These are phyloP conservation scores for Cyclura pinguis DNA, from an alignment of 2,797 vertebrate genomes.

Conservation along the genomic window DNA sequence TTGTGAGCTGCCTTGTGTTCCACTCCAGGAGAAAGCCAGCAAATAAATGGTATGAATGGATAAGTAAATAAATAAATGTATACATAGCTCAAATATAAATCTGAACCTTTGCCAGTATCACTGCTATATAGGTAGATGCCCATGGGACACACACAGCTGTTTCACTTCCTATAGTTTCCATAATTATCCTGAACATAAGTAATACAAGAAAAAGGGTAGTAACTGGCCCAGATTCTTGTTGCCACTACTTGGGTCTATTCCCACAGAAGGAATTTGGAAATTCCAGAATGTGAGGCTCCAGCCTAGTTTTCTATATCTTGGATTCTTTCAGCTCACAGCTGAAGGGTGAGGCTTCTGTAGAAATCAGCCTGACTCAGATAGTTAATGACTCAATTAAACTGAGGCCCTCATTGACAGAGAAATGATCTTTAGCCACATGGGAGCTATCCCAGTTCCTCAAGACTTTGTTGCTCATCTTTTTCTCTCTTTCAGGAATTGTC, in stretches of 20 bases:
- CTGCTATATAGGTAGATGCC: not conserved
- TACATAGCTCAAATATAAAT: not conserved
- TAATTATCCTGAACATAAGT: not conserved
- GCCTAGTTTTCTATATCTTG: too few species aligned
- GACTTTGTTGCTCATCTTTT: not conserved
- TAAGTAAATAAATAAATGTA: too few species aligned
- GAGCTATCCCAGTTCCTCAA: not conserved
- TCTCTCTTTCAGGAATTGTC: not conserved
- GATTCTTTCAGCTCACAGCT: not conserved
- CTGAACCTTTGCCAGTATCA: not conserved
- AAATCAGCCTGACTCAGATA: not conserved
- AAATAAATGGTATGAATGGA: too few species aligned
- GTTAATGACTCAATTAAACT: constrained; percentile 13
- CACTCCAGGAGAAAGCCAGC: too few species aligned
- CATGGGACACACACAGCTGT: not conserved
- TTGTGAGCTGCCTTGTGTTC: too few species aligned
- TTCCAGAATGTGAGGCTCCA: not conserved
- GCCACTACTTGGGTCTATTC: not conserved
- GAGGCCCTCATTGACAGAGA: not conserved
- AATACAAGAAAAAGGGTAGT: not conserved
- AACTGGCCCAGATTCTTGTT: not conserved
- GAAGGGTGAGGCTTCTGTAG: not conserved
- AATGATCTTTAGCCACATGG: not conserved
- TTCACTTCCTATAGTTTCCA: not conserved
- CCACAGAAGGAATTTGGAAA: not conserved